Evolutionary conservation across 2,113 vertebrate genomes (phyloP), one percentile per base, ranked within the genome.

Genomic region (Nettapus auritus): DNA sequence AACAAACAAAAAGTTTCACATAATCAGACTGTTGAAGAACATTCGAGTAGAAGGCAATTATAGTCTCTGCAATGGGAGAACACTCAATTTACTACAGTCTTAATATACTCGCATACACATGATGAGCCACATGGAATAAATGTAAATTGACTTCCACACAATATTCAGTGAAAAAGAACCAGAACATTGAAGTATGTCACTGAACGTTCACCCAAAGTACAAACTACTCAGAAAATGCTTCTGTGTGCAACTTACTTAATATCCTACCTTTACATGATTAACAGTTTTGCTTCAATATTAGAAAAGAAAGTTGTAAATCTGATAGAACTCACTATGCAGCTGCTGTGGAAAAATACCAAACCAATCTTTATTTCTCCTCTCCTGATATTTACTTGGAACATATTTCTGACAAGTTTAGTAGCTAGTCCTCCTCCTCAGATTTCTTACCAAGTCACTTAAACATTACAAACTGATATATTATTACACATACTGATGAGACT

Each of bases 181-280:
- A n/a, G 14, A 85, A 23, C 13, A 26, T 8, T 34, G 28, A 55
- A 48, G 48, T 20, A 59, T 16, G 34, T 7, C 75, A 73, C 57
- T 38, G 20, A 68, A 79, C 0, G 0, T 34, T 29, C 1, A 3
- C 14, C 34, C 2, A 0, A 87, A 64, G 36, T 8, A 10, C 56
- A 38, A 38, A 18, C 31, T 55, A 46, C 64, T 68, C 64, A 87
- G 26, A 75, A 91, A 82, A 83, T 33, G 11, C 21, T 62, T 29
- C 23, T 40, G 18, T 69, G 63, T 44, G 33, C 13, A 62, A 50
- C 40, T 19, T 57, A 57, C 33, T 26, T 25, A 34, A 87, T 48
- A 66, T 38, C 15, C 42, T 56, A 12, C 46, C 59, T 88, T 76
- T 22, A 5, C 11, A 60, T 77, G 88, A 86, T 31, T 56, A 87